Evolutionary conservation across 2,797 vertebrate genomes (phyloP).

Genomic region (Huso huso): DNA sequence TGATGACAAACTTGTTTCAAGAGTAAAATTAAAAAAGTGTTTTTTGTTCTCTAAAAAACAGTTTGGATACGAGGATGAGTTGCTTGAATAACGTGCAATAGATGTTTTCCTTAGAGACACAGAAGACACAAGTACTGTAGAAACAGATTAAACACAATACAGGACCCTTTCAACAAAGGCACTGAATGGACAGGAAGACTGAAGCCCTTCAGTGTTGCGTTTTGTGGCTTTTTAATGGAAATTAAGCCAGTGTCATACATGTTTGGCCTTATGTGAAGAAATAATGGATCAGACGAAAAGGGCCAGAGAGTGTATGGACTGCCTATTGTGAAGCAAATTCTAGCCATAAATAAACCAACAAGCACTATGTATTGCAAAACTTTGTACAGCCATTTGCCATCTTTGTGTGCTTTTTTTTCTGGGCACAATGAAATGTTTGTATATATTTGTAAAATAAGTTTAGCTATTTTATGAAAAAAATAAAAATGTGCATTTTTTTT

Average conservation of each 20-base stretch:
- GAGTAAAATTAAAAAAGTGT: no score
- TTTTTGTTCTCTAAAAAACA: slow-evolving; percentile 20
- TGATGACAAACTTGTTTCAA: no score
- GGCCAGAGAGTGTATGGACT: slow-evolving; percentile 65
- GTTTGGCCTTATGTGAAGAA: slow-evolving; percentile 68
- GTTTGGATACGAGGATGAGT: slow-evolving; percentile 47
- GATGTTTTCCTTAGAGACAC: slow-evolving; percentile 65
- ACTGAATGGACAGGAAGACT: slow-evolving; percentile 63
- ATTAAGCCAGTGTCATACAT: slow-evolving; percentile 71
- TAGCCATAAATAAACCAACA: slow-evolving; percentile 71
- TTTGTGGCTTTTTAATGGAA: slow-evolving; percentile 87
- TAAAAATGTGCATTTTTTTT: slow-evolving; percentile 64
- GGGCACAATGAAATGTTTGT: slow-evolving; percentile 62
- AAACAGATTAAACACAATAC: slow-evolving; percentile 72
- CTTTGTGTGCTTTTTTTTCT: slow-evolving; percentile 46
- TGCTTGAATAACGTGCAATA: slow-evolving; percentile 85
- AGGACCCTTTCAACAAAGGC: slow-evolving; percentile 59
- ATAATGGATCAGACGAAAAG: slow-evolving; percentile 60
- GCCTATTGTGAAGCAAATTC: slow-evolving; percentile 77
- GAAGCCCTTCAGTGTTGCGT: slow-evolving; percentile 61
- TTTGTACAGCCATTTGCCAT: slow-evolving; percentile 52
- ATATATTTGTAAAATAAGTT: slow-evolving; percentile 76
- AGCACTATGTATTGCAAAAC: slow-evolving; percentile 70
- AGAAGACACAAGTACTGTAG: slow-evolving; percentile 72
- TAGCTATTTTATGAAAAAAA: slow-evolving; percentile 84